Evolutionary conservation across 2,797 vertebrate species (phyloP), one percentile per base, ranked within the genome.

Genomic region (Notolepis coatsorum): DNA sequence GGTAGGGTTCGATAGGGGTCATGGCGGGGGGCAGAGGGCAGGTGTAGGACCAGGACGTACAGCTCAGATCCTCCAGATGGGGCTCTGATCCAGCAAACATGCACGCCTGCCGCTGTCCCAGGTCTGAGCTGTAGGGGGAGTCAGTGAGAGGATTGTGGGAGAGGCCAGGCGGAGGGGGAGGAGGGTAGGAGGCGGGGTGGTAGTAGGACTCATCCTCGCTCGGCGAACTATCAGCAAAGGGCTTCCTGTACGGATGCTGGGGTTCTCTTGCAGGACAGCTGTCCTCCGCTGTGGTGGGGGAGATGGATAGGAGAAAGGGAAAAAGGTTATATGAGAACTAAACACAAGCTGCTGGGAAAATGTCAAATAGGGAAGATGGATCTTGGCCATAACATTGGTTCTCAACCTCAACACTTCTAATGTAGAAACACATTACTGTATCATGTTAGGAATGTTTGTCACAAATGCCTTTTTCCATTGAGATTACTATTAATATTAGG

Each of bases 61-160:
- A 97, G 86, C 88, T 93, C 82, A 96, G 94, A 77, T 98, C 96
- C 72, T 96, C 96, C 66, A 96, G 86, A 88, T 94, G 93, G 79
- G 94, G 85, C 13, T 97, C 93, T 0, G 94, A 91, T 0, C 93
- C 91, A 33, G 95, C 95, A 3, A 97, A 99, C 97, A 99, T 98
- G 87, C 97, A 98, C 1, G 96, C 96, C 89, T 98, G 97, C 45
- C 95, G 94, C 81, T 96, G 96, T 51, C 95, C 93, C 2, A 94
- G 91, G 68, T 97, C 96, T 86, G 95, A 94, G 86, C 94, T 91
- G 90, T 95, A 97, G 17, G 94, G 89, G 71, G 94, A 77, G 76
- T 90, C 85, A 7, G 79, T 76, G 75, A 86, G 82, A 20, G 77
- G 68, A 49, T 71, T 88, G 66, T 59, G 83, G 71, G 84, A 35